Percentiles rank a stretch among this genome's conserved stretches.
phyloP scores from a whole-genome alignment of 2,888 invertebrate genomes.

The Diaperis boleti region DNA sequence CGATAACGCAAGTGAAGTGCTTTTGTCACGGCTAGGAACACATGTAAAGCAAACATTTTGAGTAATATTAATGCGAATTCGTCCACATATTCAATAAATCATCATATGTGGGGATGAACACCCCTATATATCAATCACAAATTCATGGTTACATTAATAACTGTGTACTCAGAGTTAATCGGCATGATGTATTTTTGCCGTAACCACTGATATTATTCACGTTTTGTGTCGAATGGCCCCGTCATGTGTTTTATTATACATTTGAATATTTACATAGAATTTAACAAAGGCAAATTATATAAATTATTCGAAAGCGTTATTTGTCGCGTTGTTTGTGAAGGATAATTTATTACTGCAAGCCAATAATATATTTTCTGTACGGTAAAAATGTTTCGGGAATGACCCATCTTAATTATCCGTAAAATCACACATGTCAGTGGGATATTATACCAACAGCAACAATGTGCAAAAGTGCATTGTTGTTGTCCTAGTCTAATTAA shows the following conservation, averaged over 20 bases:
- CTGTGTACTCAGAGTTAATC: slow-evolving; percentile 45
- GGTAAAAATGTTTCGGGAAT: neutral
- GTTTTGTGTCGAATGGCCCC: slow-evolving; percentile 35
- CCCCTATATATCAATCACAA: slow-evolving; percentile 46
- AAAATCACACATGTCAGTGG: too few species aligned
- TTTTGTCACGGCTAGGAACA: slow-evolving; percentile 39
- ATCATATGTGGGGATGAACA: slow-evolving; percentile 44
- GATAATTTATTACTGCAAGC: slow-evolving; percentile 13
- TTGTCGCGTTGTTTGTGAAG: slow-evolving; percentile 20
- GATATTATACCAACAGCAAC: too few species aligned
- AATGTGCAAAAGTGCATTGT: too few species aligned
- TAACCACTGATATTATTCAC: slow-evolving; percentile 42
- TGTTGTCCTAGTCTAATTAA: too few species aligned
- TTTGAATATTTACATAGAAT: slow-evolving; percentile 38
- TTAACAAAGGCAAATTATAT: slow-evolving; percentile 36
- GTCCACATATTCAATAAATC: slow-evolving; percentile 46
- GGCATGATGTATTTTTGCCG: slow-evolving; percentile 40
- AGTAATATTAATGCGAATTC: slow-evolving; percentile 44
- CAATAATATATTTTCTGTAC: slow-evolving; percentile 8
- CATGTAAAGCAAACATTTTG: slow-evolving; percentile 45
- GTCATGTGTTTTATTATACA: slow-evolving; percentile 21
- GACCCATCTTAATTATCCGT: too few species aligned
- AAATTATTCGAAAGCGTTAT: slow-evolving; percentile 28
- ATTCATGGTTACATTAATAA: slow-evolving; percentile 44
- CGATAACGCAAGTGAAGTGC: slow-evolving; percentile 42